phyloP scores from a whole-genome alignment of 2,888 invertebrate species.

The Eudemis profundana region DNA sequence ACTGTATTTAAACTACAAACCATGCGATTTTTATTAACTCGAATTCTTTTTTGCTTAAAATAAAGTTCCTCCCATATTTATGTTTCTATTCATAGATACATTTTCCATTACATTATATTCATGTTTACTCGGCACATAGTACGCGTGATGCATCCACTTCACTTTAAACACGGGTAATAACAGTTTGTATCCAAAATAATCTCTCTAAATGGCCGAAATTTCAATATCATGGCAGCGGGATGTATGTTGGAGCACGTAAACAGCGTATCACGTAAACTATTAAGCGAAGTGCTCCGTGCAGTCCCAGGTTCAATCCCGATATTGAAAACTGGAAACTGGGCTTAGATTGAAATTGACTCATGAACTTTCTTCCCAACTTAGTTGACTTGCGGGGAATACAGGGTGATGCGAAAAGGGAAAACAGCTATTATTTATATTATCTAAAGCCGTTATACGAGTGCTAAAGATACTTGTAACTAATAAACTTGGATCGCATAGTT shows the following conservation, averaged over 20 bases:
- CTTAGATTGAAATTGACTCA: conserved; percentile 44
- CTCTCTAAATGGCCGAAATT: conserved; percentile 21
- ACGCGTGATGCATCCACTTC: neutral
- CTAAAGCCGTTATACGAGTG: no score
- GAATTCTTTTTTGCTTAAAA: no score
- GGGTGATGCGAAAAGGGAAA: conserved; percentile 15
- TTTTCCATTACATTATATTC: neutral
- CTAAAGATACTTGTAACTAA: no score
- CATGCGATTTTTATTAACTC: no score
- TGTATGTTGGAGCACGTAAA: conserved; percentile 16
- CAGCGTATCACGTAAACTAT: conserved; percentile 42
- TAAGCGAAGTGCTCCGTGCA: conserved; percentile 40
- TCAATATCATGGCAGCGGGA: conserved; percentile 25
- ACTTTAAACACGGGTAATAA: neutral
- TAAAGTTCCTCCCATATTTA: no score
- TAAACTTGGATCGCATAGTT: no score
- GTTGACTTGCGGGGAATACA: conserved; percentile 31
- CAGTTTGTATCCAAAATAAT: conserved; percentile 11
- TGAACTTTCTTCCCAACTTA: conserved; percentile 39
- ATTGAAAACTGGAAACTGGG: conserved; percentile 42
- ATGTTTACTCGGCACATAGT: neutral
- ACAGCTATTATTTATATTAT: neutral
- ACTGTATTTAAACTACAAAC: no score
- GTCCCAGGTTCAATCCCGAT: conserved; percentile 41
- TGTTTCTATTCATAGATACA: neutral